A percentile compares a stretch with the other conserved stretches of the same genome.
Conservation (phyloP, 64 coral and sea anemone genomes). For the Porites australiensis region DNA sequence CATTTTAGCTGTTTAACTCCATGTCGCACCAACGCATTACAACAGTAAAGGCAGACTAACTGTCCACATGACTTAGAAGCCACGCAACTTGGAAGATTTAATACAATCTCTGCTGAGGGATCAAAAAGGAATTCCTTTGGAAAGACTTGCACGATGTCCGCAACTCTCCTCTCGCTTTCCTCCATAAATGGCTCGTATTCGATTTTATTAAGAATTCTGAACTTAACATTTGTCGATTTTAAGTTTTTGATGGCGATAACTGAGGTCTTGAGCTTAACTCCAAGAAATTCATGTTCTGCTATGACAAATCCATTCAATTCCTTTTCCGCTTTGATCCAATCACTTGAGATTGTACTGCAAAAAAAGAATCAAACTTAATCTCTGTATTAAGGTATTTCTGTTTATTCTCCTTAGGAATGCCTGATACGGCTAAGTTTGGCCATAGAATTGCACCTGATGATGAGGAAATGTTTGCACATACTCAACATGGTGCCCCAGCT, state of each 20-base stretch:
- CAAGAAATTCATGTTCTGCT: conserved; percentile 59
- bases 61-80: conserved; percentile 63
- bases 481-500: too few relatives aligned
- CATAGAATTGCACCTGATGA: too few relatives aligned
- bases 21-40: conserved; percentile 27
- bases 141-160: conserved; percentile 80
- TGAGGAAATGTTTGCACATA: too few relatives aligned
- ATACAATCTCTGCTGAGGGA: conserved; percentile 59
- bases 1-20: conserved; percentile 53
- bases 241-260: conserved; percentile 14
- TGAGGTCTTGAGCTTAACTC: conserved; percentile 50
- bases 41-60: conserved; percentile 83
- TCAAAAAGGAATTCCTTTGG: conserved; percentile 76
- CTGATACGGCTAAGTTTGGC: too few relatives aligned
- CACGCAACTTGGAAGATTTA: conserved; percentile 80
- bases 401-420: too few relatives aligned
- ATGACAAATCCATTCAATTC: background rate
- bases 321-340: conserved; percentile 47
- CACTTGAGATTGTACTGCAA: conserved; percentile 68
- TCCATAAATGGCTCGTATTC: conserved; percentile 83
- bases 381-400: background rate
- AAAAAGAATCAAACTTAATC: background rate
- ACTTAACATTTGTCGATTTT: conserved; percentile 33
- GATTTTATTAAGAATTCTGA: conserved; percentile 70
- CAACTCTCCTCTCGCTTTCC: conserved; percentile 81